Evolutionary conservation across 2,797 vertebrate species (phyloP).

Genomic region (Emydoidea blandingii): DNA sequence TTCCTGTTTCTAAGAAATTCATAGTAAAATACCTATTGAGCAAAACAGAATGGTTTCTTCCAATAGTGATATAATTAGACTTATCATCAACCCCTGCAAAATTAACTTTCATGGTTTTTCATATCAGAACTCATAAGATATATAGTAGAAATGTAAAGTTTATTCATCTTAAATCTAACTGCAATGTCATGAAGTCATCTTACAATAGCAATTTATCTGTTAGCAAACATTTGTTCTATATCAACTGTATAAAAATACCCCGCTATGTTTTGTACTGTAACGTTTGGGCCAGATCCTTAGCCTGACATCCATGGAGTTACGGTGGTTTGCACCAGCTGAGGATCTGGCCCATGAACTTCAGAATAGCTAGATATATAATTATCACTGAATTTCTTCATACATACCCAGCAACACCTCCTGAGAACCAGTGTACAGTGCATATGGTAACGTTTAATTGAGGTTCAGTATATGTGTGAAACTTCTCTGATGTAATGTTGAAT

Average conservation of each 20-base stretch:
- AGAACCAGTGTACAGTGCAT: accelerated
- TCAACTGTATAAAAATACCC: not conserved
- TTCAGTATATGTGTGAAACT: not conserved
- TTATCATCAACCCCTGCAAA: not conserved
- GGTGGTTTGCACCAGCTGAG: accelerated
- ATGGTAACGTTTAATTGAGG: conserved; percentile 1
- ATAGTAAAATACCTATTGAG: not conserved
- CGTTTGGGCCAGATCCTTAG: not conserved
- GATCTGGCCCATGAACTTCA: not conserved
- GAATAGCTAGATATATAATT: not conserved
- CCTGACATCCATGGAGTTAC: not conserved
- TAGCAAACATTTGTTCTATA: not conserved
- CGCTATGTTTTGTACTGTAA: not conserved
- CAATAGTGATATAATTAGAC: not conserved
- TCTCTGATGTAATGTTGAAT: not conserved
- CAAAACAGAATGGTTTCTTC: not conserved
- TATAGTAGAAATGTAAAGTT: not conserved
- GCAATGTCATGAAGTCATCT: conserved; percentile 49
- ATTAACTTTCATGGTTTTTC: not conserved
- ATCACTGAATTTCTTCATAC: conserved; percentile 6
- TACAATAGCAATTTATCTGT: not conserved
- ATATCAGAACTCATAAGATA: not conserved
- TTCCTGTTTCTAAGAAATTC: not conserved
- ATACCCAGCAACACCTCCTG: conserved; percentile 35
- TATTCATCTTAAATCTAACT: conserved; percentile 16